Percentiles rank a stretch among this genome's conserved stretches.
phyloP scores from a whole-genome alignment of 92 coral and sea anemone genomes.

The Pocillopora meandrina region DNA sequence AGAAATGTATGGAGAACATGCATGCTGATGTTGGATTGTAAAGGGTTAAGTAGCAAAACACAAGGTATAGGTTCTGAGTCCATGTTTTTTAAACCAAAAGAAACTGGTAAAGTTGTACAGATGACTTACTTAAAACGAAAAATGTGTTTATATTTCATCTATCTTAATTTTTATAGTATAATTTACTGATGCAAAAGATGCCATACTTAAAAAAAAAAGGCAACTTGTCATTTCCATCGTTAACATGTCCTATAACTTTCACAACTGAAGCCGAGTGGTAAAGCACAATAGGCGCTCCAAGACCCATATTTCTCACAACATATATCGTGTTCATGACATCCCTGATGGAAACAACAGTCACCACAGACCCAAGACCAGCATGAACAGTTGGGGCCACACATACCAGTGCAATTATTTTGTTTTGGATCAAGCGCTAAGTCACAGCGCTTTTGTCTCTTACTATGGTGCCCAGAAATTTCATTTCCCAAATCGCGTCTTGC shows the following conservation, averaged over 20 bases:
- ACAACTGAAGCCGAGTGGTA: slow-evolving; percentile 7
- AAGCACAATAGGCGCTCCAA: neutral
- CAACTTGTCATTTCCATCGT: neutral
- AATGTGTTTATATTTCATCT: no score
- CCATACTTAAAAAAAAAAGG: no score
- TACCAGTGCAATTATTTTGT: slow-evolving; percentile 2
- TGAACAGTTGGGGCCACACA: slow-evolving; percentile 31
- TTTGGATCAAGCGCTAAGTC: neutral
- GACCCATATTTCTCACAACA: neutral
- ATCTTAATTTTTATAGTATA: no score
- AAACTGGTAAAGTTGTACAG: no score
- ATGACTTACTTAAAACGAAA: no score
- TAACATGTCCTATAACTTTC: neutral
- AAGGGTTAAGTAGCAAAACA: no score
- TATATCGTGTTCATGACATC: slow-evolving; percentile 31
- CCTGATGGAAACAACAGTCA: slow-evolving; percentile 25
- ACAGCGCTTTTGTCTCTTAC: slow-evolving; percentile 4
- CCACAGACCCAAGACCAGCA: slow-evolving; percentile 43
- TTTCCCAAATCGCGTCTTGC: neutral
- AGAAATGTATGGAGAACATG: no score
- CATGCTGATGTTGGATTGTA: no score
- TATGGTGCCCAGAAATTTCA: slow-evolving; percentile 1
- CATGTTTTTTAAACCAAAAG: no score
- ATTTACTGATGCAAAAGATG: no score
- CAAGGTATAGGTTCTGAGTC: no score